Percentiles rank a stretch among this genome's conserved stretches.
Evolutionary conservation across 2,113 vertebrate species (phyloP).

Genomic region (Oenanthe melanoleuca): DNA sequence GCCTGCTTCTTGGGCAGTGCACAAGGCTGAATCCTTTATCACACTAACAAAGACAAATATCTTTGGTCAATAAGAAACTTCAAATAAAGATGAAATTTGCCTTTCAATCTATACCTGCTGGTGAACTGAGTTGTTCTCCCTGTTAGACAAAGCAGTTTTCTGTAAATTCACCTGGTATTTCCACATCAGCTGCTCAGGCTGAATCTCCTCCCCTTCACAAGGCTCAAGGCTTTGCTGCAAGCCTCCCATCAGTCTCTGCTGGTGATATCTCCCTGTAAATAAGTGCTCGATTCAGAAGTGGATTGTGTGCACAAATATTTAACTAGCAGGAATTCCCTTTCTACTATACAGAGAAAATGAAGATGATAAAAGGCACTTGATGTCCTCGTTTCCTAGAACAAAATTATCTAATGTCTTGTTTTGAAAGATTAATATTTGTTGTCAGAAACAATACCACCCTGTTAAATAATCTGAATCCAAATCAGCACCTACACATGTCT

Average conservation of each 20-base stretch:
- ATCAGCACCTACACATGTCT: conserved; percentile 23
- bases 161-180: background rate
- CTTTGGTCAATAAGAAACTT: background rate
- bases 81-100: conserved; percentile 25
- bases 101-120: background rate
- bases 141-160: background rate
- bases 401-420: conserved; percentile 7
- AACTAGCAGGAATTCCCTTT: background rate
- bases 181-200: background rate
- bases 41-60: background rate
- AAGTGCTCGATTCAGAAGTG: background rate
- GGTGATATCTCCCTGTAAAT: background rate
- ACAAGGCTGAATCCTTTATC: background rate
- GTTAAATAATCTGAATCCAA: conserved; percentile 39
- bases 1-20: background rate
- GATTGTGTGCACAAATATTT: background rate
- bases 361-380: background rate
- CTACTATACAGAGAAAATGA: background rate
- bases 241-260: background rate
- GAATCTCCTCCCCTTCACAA: background rate
- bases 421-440: conserved; percentile 49
- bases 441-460: conserved; percentile 33
- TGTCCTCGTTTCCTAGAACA: background rate
- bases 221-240: background rate
- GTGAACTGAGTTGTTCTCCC: background rate